Conservation (phyloP, 2,888 invertebrate genomes). For the Drosophila vallismaia region DNA sequence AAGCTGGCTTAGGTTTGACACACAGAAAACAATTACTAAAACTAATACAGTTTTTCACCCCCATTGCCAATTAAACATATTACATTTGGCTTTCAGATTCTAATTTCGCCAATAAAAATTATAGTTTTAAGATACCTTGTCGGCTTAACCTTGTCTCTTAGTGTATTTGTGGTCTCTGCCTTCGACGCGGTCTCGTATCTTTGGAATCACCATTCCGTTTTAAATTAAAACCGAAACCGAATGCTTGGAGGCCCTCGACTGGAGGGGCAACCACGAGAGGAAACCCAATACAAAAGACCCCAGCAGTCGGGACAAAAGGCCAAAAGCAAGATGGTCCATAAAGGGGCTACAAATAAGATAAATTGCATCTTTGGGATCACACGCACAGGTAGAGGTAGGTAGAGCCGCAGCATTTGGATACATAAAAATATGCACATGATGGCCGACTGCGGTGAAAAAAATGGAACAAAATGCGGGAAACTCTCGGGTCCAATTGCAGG, state of each 20-base stretch:
- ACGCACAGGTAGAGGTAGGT: conserved; percentile 44
- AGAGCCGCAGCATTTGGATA: conserved; percentile 10
- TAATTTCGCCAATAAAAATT: too few species aligned
- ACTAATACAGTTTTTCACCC: too few species aligned
- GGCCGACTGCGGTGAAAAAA: conserved; percentile 44
- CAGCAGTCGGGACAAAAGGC: conserved; percentile 64
- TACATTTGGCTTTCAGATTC: not conserved
- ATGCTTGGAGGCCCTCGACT: conserved; percentile 48
- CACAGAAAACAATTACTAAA: conserved; percentile 3
- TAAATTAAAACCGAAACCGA: conserved; percentile 69
- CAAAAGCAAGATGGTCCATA: conserved; percentile 76
- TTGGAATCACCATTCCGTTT: conserved; percentile 77
- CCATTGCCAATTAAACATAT: not conserved
- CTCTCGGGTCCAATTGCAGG: conserved; percentile 40
- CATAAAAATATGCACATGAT: conserved; percentile 71
- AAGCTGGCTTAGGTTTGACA: conserved; percentile 28
- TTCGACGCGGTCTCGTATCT: conserved; percentile 64
- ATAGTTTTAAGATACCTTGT: too few species aligned
- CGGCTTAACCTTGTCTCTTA: not conserved
- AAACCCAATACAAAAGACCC: conserved; percentile 68
- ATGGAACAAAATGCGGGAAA: conserved; percentile 30
- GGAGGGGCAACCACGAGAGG: conserved; percentile 17
- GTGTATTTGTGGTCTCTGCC: conserved; percentile 29
- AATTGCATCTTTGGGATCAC: conserved; percentile 79
- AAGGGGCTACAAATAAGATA: conserved; percentile 82